Evolutionary conservation across 1,140 invertebrate genomes (phyloP).

Genomic region (Acromyrmex heyeri): DNA sequence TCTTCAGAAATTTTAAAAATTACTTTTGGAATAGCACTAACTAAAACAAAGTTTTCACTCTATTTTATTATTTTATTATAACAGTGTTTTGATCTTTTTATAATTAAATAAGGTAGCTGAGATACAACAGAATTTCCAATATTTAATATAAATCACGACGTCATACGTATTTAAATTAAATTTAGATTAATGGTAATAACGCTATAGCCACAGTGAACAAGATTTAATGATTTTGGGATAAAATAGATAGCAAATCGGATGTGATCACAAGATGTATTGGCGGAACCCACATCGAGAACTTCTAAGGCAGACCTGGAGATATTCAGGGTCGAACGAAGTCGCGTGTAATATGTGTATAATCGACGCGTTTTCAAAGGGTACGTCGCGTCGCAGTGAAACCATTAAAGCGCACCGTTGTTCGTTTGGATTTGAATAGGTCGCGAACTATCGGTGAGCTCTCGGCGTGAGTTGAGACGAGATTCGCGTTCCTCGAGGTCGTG

Average conservation of each 20-base stretch:
- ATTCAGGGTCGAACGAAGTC: slow-evolving; percentile 30
- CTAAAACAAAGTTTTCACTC: no score
- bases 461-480: slow-evolving; percentile 1
- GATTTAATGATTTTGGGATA: slow-evolving; percentile 14
- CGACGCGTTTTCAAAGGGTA: slow-evolving; percentile 66
- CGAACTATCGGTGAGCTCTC: neutral
- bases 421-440: slow-evolving; percentile 30
- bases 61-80: no score
- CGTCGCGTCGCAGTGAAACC: slow-evolving; percentile 65
- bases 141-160: neutral
- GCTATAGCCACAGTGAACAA: slow-evolving; percentile 1
- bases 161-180: neutral
- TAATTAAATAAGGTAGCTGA: neutral
- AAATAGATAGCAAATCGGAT: slow-evolving; percentile 1
- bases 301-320: neutral
- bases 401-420: slow-evolving; percentile 64
- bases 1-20: no score
- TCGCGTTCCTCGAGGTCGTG: slow-evolving; percentile 56
- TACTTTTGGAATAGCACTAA: no score
- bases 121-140: neutral
- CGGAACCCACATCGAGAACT: neutral
- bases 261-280: slow-evolving; percentile 23
- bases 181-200: neutral
- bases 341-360: slow-evolving; percentile 63
- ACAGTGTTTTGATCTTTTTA: neutral